Base-by-base conservation (phyloP, 2,888 invertebrate species). In the Pristionchus fissidentatus region DNA sequence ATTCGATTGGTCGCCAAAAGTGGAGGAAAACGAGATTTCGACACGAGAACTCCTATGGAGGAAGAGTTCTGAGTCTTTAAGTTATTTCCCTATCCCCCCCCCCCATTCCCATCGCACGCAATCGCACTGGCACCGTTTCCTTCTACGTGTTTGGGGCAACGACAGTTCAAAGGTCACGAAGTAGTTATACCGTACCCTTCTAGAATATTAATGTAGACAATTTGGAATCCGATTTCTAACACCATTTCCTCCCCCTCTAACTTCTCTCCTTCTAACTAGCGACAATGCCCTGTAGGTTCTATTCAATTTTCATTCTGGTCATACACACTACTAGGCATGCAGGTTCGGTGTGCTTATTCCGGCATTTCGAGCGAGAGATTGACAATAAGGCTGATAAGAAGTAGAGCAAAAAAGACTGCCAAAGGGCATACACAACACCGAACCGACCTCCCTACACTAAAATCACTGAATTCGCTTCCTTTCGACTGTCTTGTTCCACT, bases 1-100 rank as follows among this genome's bases (percentile, higher is more conserved):
- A 87, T 91, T 83, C 84, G 86, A 75, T 85, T 92, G 19, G 79
- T 91, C 3, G 86, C 87, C 35, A 92, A 92, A 83, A 85, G 86
- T 15, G 92, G 92, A 75, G 92, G 92, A 46, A 90, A 91, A 83
- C 81, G 85, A 1, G 88, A 89, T 79, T 87, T 88, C 83, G 85
- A 86, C 19, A 19, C 62, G 35, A 79, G 38, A 79, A 57, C n/a
- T n/a, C n/a, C n/a, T n/a, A n/a, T n/a, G n/a, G n/a, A n/a, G n/a
- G n/a, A n/a, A n/a, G n/a, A n/a, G n/a, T n/a, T n/a, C n/a, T n/a
- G n/a, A n/a, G n/a, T n/a, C n/a, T n/a, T 13, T 49, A 49, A 19
- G 49, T 49, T 49, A 49, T 49, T 49, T 49, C 49, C 10, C 19
- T 49, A 19, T 49, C n/a, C n/a, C n/a, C n/a, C n/a, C n/a, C n/a